Conservation (phyloP, 2,113 vertebrate genomes). For the Spermophilus dauricus region DNA sequence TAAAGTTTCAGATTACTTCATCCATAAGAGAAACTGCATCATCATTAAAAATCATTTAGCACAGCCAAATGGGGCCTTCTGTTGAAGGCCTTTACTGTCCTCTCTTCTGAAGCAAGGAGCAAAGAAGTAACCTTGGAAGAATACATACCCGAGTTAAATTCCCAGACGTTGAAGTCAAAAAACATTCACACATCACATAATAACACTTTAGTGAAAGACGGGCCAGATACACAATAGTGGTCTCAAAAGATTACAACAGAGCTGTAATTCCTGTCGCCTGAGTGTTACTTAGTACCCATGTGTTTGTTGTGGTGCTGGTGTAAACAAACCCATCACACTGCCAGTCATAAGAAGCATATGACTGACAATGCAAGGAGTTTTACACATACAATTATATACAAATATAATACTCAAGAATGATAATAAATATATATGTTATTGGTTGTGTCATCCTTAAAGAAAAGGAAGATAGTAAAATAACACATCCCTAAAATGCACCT, state of each 20-base stretch:
- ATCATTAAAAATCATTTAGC: constrained; percentile 21
- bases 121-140: not conserved
- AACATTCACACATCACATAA: not conserved
- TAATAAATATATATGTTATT: not conserved
- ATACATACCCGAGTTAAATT: not conserved
- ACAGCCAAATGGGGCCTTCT: not conserved
- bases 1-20: not conserved
- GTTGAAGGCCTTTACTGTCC: not conserved
- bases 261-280: not conserved
- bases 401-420: not conserved
- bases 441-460: not conserved
- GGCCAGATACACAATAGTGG: not conserved
- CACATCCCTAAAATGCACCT: not conserved
- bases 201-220: not conserved
- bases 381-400: not conserved
- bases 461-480: not conserved
- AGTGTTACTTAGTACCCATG: not conserved
- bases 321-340: not conserved
- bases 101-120: not conserved
- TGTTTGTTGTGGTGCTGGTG: not conserved
- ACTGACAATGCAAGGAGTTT: no score
- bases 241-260: not conserved
- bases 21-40: not conserved
- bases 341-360: not conserved
- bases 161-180: constrained; percentile 9